Evolutionary conservation across 1,140 invertebrate species (phyloP).

Genomic region (Ephestia elutella): DNA sequence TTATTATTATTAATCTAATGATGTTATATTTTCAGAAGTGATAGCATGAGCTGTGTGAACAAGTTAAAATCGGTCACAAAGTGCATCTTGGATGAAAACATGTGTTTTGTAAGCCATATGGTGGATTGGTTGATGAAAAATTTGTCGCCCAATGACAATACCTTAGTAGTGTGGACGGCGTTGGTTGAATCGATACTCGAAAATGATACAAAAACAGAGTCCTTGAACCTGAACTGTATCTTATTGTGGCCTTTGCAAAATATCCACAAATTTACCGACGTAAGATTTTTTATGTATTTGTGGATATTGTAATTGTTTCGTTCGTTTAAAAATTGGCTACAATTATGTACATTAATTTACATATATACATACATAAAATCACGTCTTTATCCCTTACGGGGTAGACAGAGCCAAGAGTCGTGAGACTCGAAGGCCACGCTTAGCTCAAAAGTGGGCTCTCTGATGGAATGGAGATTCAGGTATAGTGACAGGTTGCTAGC

Average conservation of each 20-base stretch:
- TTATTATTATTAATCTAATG: background rate
- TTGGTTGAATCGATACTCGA: constrained; percentile 34
- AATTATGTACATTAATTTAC: background rate
- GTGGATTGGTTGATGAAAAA: constrained; percentile 28
- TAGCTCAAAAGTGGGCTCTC: too few relatives aligned
- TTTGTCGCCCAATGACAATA: constrained; percentile 24
- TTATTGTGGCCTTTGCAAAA: constrained; percentile 8
- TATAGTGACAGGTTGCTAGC: too few relatives aligned
- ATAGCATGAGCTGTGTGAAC: constrained; percentile 17
- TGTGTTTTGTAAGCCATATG: constrained; percentile 11
- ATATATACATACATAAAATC: too few relatives aligned
- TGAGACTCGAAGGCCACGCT: too few relatives aligned
- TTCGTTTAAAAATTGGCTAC: background rate
- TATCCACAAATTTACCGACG: constrained; percentile 12
- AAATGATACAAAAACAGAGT: constrained; percentile 13
- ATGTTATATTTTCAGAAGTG: constrained; percentile 24
- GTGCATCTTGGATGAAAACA: constrained; percentile 27
- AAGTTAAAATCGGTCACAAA: constrained; percentile 32
- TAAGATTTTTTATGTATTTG: constrained; percentile 19
- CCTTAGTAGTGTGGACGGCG: constrained; percentile 38
- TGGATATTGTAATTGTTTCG: background rate
- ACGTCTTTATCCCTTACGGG: too few relatives aligned
- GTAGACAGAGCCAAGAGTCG: too few relatives aligned
- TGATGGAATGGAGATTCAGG: too few relatives aligned
- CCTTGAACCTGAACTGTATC: constrained; percentile 11